Evolutionary conservation across 2,797 vertebrate genomes (phyloP).

Genomic region (Tragopan temminckii): DNA sequence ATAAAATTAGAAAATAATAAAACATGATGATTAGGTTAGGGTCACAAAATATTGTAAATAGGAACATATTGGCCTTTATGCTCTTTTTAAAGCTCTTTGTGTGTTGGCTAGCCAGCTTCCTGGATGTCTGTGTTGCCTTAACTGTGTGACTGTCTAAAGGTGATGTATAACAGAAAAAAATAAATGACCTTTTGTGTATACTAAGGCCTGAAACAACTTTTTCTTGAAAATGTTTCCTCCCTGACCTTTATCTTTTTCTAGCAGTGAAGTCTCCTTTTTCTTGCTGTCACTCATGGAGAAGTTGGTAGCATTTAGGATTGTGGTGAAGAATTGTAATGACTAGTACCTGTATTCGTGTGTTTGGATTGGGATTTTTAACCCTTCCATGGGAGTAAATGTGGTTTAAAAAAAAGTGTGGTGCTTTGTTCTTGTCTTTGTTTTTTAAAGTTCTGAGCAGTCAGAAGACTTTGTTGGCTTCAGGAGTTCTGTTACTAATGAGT

Average conservation of each 20-base stretch:
- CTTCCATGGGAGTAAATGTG: neutral
- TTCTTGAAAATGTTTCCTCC: neutral
- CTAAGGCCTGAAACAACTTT: neutral
- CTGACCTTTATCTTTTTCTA: neutral
- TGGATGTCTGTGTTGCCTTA: conserved; percentile 18
- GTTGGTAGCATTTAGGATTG: neutral
- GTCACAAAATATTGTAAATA: conserved; percentile 61
- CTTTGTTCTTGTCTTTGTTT: neutral
- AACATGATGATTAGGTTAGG: conserved; percentile 51
- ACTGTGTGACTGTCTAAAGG: neutral
- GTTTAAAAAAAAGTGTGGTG: neutral
- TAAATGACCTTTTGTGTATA: conserved; percentile 2
- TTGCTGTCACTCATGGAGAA: neutral
- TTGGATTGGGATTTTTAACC: neutral
- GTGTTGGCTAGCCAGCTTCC: conserved; percentile 10
- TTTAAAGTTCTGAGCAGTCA: neutral
- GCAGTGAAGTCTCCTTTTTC: neutral
- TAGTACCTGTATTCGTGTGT: neutral
- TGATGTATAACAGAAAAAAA: neutral
- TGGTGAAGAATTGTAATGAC: neutral
- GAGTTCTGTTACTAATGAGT: neutral
- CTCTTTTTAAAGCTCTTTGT: neutral
- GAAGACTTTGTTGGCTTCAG: neutral
- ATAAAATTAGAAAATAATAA: conserved; percentile 60
- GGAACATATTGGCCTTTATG: conserved; percentile 51